Percentiles rank a stretch among this genome's conserved stretches.
Conservation (phyloP, 2,797 vertebrate genomes). For the Myotis pilosus region DNA sequence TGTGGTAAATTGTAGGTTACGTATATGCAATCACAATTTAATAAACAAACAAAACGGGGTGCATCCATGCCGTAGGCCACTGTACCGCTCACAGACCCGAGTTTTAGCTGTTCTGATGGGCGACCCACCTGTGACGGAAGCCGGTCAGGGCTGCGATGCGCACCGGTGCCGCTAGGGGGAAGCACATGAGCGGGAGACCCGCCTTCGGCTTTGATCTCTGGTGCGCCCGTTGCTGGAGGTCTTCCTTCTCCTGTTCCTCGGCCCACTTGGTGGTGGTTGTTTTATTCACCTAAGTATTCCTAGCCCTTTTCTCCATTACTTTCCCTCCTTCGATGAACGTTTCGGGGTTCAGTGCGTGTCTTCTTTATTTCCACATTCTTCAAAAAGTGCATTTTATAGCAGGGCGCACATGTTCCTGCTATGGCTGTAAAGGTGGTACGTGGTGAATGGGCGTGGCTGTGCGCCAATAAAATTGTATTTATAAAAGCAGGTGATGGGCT, state of each 20-base stretch:
- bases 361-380: background rate
- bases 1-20: background rate
- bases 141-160: background rate
- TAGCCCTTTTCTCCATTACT: background rate
- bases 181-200: background rate
- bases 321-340: background rate
- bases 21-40: background rate
- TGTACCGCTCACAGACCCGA: fast-evolving
- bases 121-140: no score
- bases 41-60: background rate
- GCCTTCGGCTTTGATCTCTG: background rate
- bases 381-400: background rate
- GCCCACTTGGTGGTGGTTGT: background rate
- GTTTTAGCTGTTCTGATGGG: fast-evolving
- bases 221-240: background rate
- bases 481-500: background rate
- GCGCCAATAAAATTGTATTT: background rate
- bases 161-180: fast-evolving
- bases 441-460: no score
- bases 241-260: background rate
- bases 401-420: no score
- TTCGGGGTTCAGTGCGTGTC: background rate
- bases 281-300: background rate
- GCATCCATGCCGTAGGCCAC: background rate
- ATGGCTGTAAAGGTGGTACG: background rate